A percentile compares a stretch with the other conserved stretches of the same genome.
phyloP scores from a whole-genome alignment of 2,888 invertebrate genomes.

The Campoplex nolae region DNA sequence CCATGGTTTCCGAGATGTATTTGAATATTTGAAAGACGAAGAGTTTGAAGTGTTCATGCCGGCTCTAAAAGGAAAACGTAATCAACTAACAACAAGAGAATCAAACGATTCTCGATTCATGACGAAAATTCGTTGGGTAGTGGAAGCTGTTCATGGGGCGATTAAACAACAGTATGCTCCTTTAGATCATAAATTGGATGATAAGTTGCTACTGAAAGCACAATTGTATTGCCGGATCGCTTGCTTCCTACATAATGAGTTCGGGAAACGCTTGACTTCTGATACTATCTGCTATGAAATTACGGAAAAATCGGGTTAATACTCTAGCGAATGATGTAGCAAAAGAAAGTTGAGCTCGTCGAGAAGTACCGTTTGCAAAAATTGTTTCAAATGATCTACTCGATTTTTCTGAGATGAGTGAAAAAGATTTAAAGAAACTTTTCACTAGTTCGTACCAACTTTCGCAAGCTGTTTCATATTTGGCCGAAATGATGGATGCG shows the following conservation, averaged over 20 bases:
- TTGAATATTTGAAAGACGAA: too few species aligned
- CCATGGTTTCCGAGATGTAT: too few species aligned
- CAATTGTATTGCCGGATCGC: constrained; percentile 35
- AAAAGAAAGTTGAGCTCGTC: constrained; percentile 33
- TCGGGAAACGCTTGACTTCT: constrained; percentile 48
- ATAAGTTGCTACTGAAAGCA: constrained; percentile 62
- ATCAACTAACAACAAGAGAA: constrained; percentile 58
- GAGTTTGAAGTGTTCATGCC: constrained; percentile 43
- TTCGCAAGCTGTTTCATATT: constrained; percentile 68
- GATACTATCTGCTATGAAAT: constrained; percentile 27
- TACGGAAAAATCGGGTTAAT: constrained; percentile 24
- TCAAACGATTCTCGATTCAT: constrained; percentile 68
- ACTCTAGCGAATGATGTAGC: constrained; percentile 59
- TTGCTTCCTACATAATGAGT: constrained; percentile 62
- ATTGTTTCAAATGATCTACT: constrained; percentile 55
- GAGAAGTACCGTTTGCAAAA: constrained; percentile 53
- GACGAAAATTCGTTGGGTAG: constrained; percentile 69
- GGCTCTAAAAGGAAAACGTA: constrained; percentile 30
- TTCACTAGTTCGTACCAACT: constrained; percentile 70
- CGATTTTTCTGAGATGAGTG: constrained; percentile 68
- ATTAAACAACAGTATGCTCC: constrained; percentile 53
- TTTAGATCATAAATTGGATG: constrained; percentile 61
- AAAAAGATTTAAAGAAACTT: constrained; percentile 63
- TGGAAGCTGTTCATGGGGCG: constrained; percentile 68
- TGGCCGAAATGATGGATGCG: constrained; percentile 70